Evolutionary conservation across 2,888 invertebrate species (phyloP), one percentile per base, ranked within the genome.

Genomic region (Oxytorus armatus): DNA sequence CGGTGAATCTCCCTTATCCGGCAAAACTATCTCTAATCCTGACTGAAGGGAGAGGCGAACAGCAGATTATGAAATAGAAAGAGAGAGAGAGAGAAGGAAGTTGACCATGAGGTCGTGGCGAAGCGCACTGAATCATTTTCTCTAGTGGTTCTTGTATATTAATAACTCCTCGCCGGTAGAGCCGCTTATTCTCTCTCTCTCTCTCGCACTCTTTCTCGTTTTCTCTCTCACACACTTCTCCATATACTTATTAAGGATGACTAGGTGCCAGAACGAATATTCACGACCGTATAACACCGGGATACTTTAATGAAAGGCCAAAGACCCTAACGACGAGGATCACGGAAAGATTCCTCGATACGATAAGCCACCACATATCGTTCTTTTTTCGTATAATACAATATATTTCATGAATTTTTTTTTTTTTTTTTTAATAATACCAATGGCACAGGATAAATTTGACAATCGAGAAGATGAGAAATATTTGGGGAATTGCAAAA

Each of bases 1-100:
- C 61, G 76, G 66, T 63, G 83, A 77, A 76, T 80, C 63, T 65
- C 73, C 69, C 79, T 82, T 80, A 80, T 83, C 83, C 72, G 25
- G 42, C 53, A 61, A 47, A 42, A 47, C 68, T 76, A 68, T 73
- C 80, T 73, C 72, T 72, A 63, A 68, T 72, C 66, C 47, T 47
- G 68, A 73, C 49, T 51, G 57, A 59, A 59, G 23, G 42, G 51
- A 65, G 23, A 44, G 3, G 8, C 14, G n/a, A 23, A 63, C n/a
- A 23, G 61, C n/a, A 1, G 42, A 42, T 16, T 5, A 14, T 1
- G 23, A 42, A 23, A 16, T 3, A 55, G 16, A 18, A 53, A 42
- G 29, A 57, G 33, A 16, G 33, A n/a, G 77, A 33, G 42, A 23
- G 49, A 29, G 4, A 16, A n/a, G 42, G 63, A 23, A 33, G 44